Conservation (phyloP, 2,797 vertebrate species). For the Mormyrus hasselquistii region DNA sequence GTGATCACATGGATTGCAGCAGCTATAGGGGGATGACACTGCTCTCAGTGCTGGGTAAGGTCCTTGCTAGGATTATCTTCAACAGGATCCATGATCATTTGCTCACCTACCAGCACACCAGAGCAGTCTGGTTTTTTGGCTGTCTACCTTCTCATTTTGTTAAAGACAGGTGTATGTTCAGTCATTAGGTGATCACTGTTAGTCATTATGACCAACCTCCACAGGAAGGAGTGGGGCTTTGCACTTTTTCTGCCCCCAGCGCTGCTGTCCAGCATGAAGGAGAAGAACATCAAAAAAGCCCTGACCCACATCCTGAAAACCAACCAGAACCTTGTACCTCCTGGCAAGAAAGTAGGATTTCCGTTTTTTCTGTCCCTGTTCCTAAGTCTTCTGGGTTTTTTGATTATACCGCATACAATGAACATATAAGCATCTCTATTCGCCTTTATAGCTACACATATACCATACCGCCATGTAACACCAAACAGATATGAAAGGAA, state of each 20-base stretch:
- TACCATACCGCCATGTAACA: background rate
- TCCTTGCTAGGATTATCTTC: background rate
- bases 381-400: background rate
- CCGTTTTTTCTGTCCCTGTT: background rate
- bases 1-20: background rate
- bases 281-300: constrained; percentile 99
- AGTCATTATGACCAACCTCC: constrained; percentile 14
- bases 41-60: background rate
- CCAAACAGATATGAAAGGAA: background rate
- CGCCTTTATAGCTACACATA: background rate
- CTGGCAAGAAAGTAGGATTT: constrained; percentile 89
- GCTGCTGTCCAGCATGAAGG: constrained; percentile 98
- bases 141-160: background rate
- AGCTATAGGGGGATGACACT: background rate
- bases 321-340: constrained; percentile 96
- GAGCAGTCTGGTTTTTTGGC: background rate
- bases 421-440: background rate
- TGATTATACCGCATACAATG: background rate
- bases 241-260: constrained; percentile 92
- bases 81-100: background rate
- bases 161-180: background rate
- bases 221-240: constrained; percentile 98
- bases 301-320: constrained; percentile 98
- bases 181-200: background rate
- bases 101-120: background rate